phyloP scores from a whole-genome alignment of 1,140 invertebrate species.

The Papilio machaon region DNA sequence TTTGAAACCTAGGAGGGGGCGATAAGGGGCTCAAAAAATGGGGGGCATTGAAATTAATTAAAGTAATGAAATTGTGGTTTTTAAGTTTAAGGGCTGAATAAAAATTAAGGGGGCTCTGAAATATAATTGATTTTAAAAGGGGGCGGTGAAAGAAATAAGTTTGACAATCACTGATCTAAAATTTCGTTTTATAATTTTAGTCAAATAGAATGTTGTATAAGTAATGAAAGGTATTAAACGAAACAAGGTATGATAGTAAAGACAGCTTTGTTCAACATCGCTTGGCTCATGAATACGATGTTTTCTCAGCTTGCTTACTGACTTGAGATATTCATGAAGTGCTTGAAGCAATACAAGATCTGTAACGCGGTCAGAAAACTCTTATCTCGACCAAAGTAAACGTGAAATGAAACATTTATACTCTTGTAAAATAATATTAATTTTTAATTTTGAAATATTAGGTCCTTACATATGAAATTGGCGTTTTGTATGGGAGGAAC shows the following conservation, averaged over 20 bases:
- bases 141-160: no score
- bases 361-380: background rate
- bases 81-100: no score
- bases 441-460: background rate
- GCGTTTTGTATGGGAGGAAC: no score
- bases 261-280: conserved; percentile 2
- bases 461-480: no score
- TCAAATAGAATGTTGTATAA: background rate
- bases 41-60: no score
- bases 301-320: conserved; percentile 1
- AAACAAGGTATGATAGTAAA: background rate
- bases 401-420: background rate
- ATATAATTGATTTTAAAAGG: no score
- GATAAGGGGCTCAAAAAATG: no score
- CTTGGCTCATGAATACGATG: conserved; percentile 13
- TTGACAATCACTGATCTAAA: no score
- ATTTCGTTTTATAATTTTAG: background rate
- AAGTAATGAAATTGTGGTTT: no score
- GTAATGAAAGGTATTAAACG: background rate
- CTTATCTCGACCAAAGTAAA: background rate
- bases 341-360: conserved; percentile 7
- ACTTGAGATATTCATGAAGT: conserved; percentile 17
- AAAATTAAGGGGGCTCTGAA: no score
- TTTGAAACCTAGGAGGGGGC: no score
- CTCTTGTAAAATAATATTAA: background rate